These are phyloP conservation scores for Fistularia tabacaria DNA, from an alignment of 2,797 vertebrate genomes.

Conservation along the genomic window DNA sequence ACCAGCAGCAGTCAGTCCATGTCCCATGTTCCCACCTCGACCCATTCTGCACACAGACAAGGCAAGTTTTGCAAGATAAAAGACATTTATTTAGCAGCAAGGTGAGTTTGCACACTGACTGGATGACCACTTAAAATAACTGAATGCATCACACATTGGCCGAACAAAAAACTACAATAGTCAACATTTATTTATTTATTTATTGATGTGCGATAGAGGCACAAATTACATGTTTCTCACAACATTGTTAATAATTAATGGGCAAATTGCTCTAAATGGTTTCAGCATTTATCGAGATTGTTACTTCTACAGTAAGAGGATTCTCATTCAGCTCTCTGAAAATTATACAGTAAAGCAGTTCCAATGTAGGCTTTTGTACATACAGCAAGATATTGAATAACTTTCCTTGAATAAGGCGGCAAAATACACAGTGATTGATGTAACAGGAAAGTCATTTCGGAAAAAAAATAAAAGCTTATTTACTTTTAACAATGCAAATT, in stretches of 20 bases:
- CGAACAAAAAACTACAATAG: not conserved
- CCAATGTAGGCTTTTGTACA: too few relatives aligned
- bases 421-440: too few relatives aligned
- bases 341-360: not conserved
- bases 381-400: too few relatives aligned
- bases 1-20: conserved; percentile 28
- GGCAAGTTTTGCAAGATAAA: too few relatives aligned
- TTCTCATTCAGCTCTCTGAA: conserved; percentile 1
- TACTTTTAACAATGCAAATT: too few relatives aligned
- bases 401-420: too few relatives aligned
- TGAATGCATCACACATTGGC: not conserved
- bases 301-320: conserved; percentile 23
- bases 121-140: not conserved
- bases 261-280: conserved; percentile 77
- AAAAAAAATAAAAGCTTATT: too few relatives aligned
- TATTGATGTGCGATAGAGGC: too few relatives aligned
- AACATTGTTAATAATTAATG: conserved; percentile 84
- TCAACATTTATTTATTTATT: too few relatives aligned
- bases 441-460: too few relatives aligned
- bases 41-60: conserved; percentile 58
- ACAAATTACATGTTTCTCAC: not conserved
- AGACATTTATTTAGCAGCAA: conserved; percentile 1
- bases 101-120: not conserved
- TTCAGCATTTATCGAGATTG: conserved; percentile 51
- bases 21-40: conserved; percentile 50